Evolutionary conservation across 2,113 vertebrate genomes (phyloP), one percentile per base, ranked within the genome.

Genomic region (Patagioenas fasciata): DNA sequence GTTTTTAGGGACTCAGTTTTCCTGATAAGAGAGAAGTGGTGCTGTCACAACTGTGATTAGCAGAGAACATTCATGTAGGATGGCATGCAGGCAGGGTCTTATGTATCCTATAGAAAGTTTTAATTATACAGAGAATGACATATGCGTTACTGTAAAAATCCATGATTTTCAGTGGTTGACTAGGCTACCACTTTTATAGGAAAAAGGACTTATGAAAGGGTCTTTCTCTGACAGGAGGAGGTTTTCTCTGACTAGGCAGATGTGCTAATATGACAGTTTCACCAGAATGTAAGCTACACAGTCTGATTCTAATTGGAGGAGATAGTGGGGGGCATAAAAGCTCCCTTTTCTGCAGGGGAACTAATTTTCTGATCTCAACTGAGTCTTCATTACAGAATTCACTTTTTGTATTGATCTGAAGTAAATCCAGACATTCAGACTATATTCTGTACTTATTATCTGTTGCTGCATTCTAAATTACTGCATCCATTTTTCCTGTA

Each of bases 241-340:
- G 5, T 71, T 70, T 90, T 53, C 42, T 82, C 53, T 75, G 12
- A 32, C 13, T 47, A 57, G 38, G 10, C 10, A 44, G 15, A 29
- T 15, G 34, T 23, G 29, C 2, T 19, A 1, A 21, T 13, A 3
- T 17, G 9, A 2, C 1, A 1, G 56, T 64, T 75, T 75, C 25
- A 47, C 10, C 9, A n/a, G 21, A 56, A 24, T 4, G 1, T 34
- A 48, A 73, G 1, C 34, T 38, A 38, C 2, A 3, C 34, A 51
- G 20, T 31, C 44, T 23, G 6, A 10, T 36, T 19, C 1, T 58
- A 42, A 61, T 28, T 5, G 17, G 25, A 71, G 12, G 25, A 62
- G 20, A 50, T 7, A 38, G 8, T 20, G 20, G 9, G 25, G 11
- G 32, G 1, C 10, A 60, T 31, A 67, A 65, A 47, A 73, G 0